phyloP scores from a whole-genome alignment of 1,140 invertebrate species.

The Chironomus striatipennis region DNA sequence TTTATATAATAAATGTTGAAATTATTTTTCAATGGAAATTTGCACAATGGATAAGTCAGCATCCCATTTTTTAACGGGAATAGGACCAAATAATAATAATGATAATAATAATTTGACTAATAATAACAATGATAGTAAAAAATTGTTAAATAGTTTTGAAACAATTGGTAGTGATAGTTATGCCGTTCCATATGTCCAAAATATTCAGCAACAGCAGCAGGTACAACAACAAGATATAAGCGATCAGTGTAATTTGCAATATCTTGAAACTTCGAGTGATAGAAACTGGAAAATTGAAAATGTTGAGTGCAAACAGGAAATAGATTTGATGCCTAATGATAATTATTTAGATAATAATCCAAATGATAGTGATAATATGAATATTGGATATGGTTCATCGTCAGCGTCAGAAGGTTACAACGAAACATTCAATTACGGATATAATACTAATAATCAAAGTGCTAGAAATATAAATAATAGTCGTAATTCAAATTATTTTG shows the following conservation, averaged over 20 bases:
- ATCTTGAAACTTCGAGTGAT: not conserved
- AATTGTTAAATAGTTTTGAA: not conserved
- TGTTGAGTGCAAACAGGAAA: slow-evolving; percentile 8
- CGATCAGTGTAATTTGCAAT: not conserved
- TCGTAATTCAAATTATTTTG: too few relatives aligned
- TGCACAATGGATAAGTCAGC: slow-evolving; percentile 16
- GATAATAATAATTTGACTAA: not conserved
- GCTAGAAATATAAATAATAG: too few relatives aligned
- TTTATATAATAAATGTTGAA: not conserved
- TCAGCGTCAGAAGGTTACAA: not conserved
- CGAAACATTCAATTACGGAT: not conserved
- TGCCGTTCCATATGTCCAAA: not conserved
- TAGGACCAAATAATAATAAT: not conserved
- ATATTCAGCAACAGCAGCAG: not conserved
- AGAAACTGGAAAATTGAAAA: not conserved
- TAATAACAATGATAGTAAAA: too few relatives aligned
- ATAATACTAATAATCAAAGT: not conserved
- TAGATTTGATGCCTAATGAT: not conserved
- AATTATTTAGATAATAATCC: not conserved
- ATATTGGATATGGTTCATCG: not conserved
- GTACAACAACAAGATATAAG: not conserved
- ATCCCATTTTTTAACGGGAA: not conserved
- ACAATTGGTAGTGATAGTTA: not conserved
- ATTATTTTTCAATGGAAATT: slow-evolving; percentile 19
- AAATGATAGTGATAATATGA: not conserved